Percentiles rank a stretch among this genome's conserved stretches.
Conservation (phyloP, 2,888 invertebrate genomes). For the Melanotus villosus region DNA sequence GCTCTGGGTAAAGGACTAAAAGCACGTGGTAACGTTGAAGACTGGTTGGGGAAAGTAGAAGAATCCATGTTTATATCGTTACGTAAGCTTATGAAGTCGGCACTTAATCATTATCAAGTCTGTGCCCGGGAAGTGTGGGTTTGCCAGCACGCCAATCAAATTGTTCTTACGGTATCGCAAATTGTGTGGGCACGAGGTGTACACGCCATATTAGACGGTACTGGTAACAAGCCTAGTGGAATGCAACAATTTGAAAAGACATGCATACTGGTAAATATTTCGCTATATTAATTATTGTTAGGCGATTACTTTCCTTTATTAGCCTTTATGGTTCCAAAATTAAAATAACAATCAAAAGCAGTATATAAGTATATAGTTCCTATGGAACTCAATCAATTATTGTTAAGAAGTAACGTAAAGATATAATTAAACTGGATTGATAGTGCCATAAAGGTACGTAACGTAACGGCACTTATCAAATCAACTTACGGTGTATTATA, state of each 20-base stretch:
- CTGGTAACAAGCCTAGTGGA: conserved; percentile 70
- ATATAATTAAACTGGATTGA: no score
- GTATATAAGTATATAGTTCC: no score
- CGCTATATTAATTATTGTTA: no score
- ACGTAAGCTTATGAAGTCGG: conserved; percentile 81
- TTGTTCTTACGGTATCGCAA: conserved; percentile 88
- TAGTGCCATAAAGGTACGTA: no score
- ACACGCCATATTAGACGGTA: conserved; percentile 78
- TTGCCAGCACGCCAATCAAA: conserved; percentile 81
- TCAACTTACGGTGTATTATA: no score
- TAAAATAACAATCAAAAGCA: no score
- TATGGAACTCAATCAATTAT: no score
- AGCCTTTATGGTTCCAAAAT: no score
- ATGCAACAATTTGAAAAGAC: conserved; percentile 80
- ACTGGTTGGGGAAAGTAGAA: conserved; percentile 93
- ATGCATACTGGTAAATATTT: conserved; percentile 71
- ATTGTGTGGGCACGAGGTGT: conserved; percentile 91
- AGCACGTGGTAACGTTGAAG: conserved; percentile 92
- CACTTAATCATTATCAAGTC: conserved; percentile 78
- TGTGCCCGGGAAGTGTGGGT: conserved; percentile 83
- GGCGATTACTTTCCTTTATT: no score
- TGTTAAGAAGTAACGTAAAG: no score
- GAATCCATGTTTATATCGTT: conserved; percentile 89
- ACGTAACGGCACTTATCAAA: no score
- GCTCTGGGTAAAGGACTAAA: conserved; percentile 85